Base-by-base conservation (phyloP, 2,888 invertebrate species). In the Drosophila rubida region DNA sequence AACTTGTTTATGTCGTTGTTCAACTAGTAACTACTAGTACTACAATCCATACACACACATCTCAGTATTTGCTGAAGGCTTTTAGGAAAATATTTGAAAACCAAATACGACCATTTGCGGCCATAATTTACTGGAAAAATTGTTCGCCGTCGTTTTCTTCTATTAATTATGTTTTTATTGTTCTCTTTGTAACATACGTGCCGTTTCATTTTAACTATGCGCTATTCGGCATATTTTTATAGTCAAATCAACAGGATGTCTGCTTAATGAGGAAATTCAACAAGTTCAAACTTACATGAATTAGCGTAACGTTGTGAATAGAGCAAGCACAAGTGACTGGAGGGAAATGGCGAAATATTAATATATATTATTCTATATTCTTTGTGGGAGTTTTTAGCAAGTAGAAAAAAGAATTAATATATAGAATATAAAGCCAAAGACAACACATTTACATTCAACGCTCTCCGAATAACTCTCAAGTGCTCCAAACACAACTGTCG, bases 41-140 rank as follows among this genome's bases (percentile, higher is more conserved):
- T 54, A 42, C 39, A 39, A 25, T 23, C 22, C 14, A 32, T 41
- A 23, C 22, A 37, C 25, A 30, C 62, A 78, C 69, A 83, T 79
- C 71, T 73, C 19, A 76, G 69, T 85, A 89, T 87, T 85, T 89
- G 89, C 65, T 25, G 14, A 55, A 69, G 66, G 61, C 80, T 64
- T 63, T 79, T 71, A 32, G 3, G 8, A 22, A 77, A 84, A 89
- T 81, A 81, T 90, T 90, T 87, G 27, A 35, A 48, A 69, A 49
- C 37, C 76, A 89, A 88, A 87, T 84, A 89, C 66, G 63, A 69
- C 66, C 60, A 77, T 58, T 72, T 74, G 69, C 75, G 46, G 79
- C 27, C 65, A 77, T 80, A 80, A 83, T 68, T 74, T 62, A 62
- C 67, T 51, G 13, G 45, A 59, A 71, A 64, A 49, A 53, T 22